Percentiles rank a stretch among this genome's conserved stretches.
These are phyloP conservation scores for Blastobasis lacticolella DNA, from an alignment of 2,888 invertebrate species.

Conservation along the genomic window DNA sequence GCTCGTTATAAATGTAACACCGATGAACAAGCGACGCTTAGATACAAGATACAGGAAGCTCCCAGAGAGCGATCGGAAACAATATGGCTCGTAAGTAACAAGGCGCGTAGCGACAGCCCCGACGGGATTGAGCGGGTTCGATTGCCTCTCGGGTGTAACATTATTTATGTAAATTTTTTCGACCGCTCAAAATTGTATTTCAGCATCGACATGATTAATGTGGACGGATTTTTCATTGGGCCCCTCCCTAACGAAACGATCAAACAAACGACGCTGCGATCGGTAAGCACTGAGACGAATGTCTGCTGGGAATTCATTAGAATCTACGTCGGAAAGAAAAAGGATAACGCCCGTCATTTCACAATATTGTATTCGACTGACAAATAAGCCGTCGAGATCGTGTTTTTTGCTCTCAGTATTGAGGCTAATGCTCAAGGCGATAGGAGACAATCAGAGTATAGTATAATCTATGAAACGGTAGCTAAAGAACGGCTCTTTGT, in stretches of 20 bases:
- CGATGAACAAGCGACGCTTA: conserved; percentile 12
- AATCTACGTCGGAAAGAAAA: conserved; percentile 30
- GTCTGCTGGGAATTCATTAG: conserved; percentile 60
- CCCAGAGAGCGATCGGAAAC: conserved; percentile 30
- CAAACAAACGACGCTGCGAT: conserved; percentile 60
- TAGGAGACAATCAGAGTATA: conserved; percentile 21
- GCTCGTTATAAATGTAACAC: conserved; percentile 5
- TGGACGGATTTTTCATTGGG: conserved; percentile 64
- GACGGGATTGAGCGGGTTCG: conserved; percentile 40
- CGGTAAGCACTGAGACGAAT: conserved; percentile 44
- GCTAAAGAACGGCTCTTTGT: conserved; percentile 13
- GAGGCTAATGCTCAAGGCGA: conserved; percentile 5
- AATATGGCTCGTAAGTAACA: conserved; percentile 27
- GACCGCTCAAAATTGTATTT: conserved; percentile 64
- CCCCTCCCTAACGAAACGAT: conserved; percentile 55
- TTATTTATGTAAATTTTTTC: conserved; percentile 70
- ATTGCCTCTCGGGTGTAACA: conserved; percentile 35
- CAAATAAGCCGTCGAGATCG: conserved; percentile 29
- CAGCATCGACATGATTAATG: conserved; percentile 66
- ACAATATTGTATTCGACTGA: conserved; percentile 32
- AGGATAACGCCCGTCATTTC: conserved; percentile 37
- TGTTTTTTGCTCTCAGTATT: conserved; percentile 18
- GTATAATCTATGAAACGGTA: too few species aligned
- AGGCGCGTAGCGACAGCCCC: conserved; percentile 19
- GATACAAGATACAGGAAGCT: conserved; percentile 22